Evolutionary conservation across 2,888 invertebrate genomes (phyloP).

Genomic region (Argyra leucocephala): DNA sequence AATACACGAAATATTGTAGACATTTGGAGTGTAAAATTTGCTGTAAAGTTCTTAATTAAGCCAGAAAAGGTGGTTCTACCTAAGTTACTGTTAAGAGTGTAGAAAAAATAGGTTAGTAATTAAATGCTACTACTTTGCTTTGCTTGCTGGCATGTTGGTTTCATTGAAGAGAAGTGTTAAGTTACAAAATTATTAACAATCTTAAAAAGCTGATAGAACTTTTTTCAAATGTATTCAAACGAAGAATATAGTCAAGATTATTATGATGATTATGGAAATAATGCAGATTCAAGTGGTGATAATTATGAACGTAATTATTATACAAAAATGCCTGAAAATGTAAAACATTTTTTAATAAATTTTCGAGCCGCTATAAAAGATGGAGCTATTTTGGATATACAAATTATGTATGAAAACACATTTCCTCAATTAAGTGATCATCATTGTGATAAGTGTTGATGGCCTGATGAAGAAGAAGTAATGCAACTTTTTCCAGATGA

Average conservation of each 20-base stretch:
- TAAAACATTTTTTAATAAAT: slow-evolving; percentile 80
- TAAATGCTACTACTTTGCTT: too few relatives aligned
- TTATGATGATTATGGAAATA: slow-evolving; percentile 52
- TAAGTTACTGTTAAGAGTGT: too few relatives aligned
- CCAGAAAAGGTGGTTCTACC: too few relatives aligned
- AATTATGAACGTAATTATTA: too few relatives aligned
- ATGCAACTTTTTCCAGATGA: slow-evolving; percentile 66
- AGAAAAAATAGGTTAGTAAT: too few relatives aligned
- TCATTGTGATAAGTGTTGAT: slow-evolving; percentile 86
- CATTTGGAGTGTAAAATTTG: too few relatives aligned
- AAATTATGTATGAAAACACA: slow-evolving; percentile 88
- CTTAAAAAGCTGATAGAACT: too few relatives aligned
- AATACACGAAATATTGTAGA: too few relatives aligned
- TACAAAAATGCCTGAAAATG: slow-evolving; percentile 61
- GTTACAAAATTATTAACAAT: too few relatives aligned
- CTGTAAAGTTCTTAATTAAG: too few relatives aligned
- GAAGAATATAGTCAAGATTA: slow-evolving; percentile 28
- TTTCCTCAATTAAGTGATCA: slow-evolving; percentile 94
- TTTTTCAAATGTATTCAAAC: slow-evolving; percentile 9
- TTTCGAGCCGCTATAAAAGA: slow-evolving; percentile 82
- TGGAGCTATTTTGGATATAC: slow-evolving; percentile 81
- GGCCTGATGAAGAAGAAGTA: slow-evolving; percentile 88
- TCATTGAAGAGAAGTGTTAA: too few relatives aligned
- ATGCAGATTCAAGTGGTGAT: slow-evolving; percentile 61
- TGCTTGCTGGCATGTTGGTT: too few relatives aligned